These are phyloP conservation scores for Danio jaintianensis DNA, from an alignment of 2,797 vertebrate genomes.

Conservation along the genomic window DNA sequence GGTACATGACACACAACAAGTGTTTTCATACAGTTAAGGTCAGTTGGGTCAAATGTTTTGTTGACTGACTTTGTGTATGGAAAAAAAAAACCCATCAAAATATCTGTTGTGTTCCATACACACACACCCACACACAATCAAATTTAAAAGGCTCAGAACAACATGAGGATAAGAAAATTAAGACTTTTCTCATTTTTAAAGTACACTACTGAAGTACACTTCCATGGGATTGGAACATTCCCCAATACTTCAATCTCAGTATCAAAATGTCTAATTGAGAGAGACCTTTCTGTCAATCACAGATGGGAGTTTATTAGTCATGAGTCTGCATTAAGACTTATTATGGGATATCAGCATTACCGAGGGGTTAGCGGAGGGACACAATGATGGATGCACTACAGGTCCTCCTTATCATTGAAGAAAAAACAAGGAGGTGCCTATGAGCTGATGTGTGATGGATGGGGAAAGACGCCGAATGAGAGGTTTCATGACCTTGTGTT, in stretches of 20 bases:
- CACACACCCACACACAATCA: not conserved
- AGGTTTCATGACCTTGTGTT: slow-evolving; percentile 72
- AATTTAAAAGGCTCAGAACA: not conserved
- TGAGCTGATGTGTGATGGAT: slow-evolving; percentile 69
- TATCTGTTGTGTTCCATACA: no score
- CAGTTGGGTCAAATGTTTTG: not conserved
- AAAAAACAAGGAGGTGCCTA: slow-evolving; percentile 23
- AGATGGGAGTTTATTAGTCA: slow-evolving; percentile 66
- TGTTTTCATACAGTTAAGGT: no score
- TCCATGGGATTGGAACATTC: not conserved
- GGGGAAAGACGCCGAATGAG: slow-evolving; percentile 61
- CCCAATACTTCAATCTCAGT: not conserved
- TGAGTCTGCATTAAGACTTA: slow-evolving; percentile 67
- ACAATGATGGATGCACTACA: slow-evolving; percentile 74
- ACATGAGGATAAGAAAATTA: not conserved
- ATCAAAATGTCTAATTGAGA: not conserved
- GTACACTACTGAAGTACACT: not conserved
- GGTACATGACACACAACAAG: slow-evolving; percentile 5
- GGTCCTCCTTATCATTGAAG: slow-evolving; percentile 21
- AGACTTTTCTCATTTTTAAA: not conserved
- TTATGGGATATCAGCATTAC: slow-evolving; percentile 64
- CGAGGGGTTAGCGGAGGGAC: slow-evolving; percentile 58
- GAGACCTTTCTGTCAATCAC: slow-evolving; percentile 41
- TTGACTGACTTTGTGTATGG: not conserved
- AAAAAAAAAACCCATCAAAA: not conserved